These are phyloP conservation scores for Mythimna loreyi DNA, from an alignment of 2,888 invertebrate genomes.

Conservation along the genomic window DNA sequence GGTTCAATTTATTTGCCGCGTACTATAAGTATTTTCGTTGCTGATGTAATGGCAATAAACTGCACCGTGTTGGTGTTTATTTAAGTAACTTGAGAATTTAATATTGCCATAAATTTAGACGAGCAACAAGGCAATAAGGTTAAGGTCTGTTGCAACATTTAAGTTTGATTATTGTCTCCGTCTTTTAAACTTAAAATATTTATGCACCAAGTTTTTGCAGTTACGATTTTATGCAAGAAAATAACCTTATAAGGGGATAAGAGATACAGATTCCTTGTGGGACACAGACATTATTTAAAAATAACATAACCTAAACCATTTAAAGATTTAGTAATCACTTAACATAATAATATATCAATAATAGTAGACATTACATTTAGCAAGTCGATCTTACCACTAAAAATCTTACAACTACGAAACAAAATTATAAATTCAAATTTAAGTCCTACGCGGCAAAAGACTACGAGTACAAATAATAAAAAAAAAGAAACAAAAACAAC, in stretches of 20 bases:
- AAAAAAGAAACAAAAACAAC: constrained; percentile 25
- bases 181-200: not conserved
- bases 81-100: constrained; percentile 28
- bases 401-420: constrained; percentile 17
- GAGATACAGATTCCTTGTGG: not conserved
- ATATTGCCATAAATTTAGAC: constrained; percentile 37
- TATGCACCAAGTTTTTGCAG: constrained; percentile 13
- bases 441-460: constrained; percentile 11
- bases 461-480: constrained; percentile 7
- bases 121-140: constrained; percentile 8
- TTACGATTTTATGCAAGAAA: not conserved
- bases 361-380: constrained; percentile 4
- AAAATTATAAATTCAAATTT: constrained; percentile 14
- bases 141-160: constrained; percentile 26
- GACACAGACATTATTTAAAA: not conserved
- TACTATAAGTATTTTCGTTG: constrained; percentile 8
- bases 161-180: constrained; percentile 18
- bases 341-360: not conserved
- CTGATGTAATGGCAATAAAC: constrained; percentile 19
- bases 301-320: not conserved
- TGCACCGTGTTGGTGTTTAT: constrained; percentile 21
- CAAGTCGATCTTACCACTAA: constrained; percentile 17
- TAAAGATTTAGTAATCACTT: not conserved
- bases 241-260: not conserved
- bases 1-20: no score